Evolutionary conservation across 1,140 invertebrate species (phyloP), one percentile per base, ranked within the genome.

Genomic region (Telenomus remus): DNA sequence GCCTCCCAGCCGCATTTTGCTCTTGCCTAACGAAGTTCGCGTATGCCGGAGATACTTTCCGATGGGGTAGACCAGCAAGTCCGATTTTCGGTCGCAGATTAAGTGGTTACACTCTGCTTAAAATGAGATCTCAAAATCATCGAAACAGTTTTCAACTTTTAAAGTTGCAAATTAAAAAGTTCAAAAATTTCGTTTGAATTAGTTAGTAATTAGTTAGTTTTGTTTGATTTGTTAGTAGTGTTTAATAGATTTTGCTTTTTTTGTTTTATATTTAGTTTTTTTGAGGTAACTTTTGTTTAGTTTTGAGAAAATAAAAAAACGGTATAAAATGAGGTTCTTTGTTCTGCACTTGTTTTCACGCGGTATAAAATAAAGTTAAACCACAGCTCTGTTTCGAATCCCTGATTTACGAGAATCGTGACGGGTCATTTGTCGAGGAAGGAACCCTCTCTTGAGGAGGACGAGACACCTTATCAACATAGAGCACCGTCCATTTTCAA

Each of bases 351-450:
- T 39, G 9, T 39, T 39, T 11, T 39, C 9, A 11, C 9, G 9
- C 9, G n/a, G n/a, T 39, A 39, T n/a, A 39, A 39, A 11, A 11
- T 39, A 11, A 39, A 11, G 9, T 39, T 39, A 39, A 11, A 11
- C 9, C 37, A 39, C n/a, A 9, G 37, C 9, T 39, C n/a, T 39
- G 35, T 16, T 70, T 48, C 49, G 27, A 66, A 71, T 49, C 63
- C 78, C 83, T 88, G 86, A 88, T 87, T 88, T 87, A 88, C 84
- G 86, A 83, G 80, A 82, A 78, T 81, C 79, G 70, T 87, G 86
- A 87, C 86, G 84, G 84, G 85, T 81, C 84, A 87, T 88, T 88
- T 86, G 87, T 87, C 85, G 82, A 49, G 77, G 19, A 1, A 27
- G 19, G 50, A 79, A 76, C 69, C 82, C 80, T 80, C 60, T 84